Percentiles rank a stretch among this genome's conserved stretches.
Conservation (phyloP, 2,113 vertebrate species). For the Oryzias melastigma region DNA sequence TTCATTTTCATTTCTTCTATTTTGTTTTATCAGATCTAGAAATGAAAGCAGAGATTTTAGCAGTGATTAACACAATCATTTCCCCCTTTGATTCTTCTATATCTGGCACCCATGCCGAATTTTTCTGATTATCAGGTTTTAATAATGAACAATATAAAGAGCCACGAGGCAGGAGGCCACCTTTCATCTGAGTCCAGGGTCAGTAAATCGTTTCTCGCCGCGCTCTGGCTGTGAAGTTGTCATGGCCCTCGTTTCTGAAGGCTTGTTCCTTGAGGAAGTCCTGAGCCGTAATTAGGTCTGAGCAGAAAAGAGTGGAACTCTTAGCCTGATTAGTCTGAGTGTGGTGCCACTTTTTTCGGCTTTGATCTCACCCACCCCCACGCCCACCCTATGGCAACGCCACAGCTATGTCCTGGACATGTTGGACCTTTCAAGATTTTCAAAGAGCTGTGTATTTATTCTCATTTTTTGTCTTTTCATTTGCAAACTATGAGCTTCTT, state of each 20-base stretch:
- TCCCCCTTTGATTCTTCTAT: conserved; percentile 47
- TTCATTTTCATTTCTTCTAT: conserved; percentile 29
- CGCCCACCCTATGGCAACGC: conserved; percentile 12
- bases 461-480: too few species aligned
- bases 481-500: too few species aligned
- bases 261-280: conserved; percentile 48
- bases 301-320: conserved; percentile 51
- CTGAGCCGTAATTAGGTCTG: conserved; percentile 65
- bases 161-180: conserved; percentile 36
- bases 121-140: conserved; percentile 46
- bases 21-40: conserved; percentile 19
- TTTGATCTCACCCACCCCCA: background rate
- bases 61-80: conserved; percentile 51
- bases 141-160: conserved; percentile 36
- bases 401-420: conserved; percentile 26
- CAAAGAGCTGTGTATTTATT: too few species aligned
- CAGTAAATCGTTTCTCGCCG: conserved; percentile 51
- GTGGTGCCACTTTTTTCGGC: conserved; percentile 52
- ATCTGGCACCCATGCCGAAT: conserved; percentile 22
- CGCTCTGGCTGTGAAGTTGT: conserved; percentile 47
- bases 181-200: conserved; percentile 61
- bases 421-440: conserved; percentile 11
- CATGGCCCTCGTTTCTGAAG: conserved; percentile 52
- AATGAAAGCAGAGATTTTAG: conserved; percentile 29
- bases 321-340: conserved; percentile 58